Percentiles rank a stretch among this genome's conserved stretches.
These are phyloP conservation scores for Drosophila tanythrix DNA, from an alignment of 2,888 invertebrate genomes.

Conservation along the genomic window DNA sequence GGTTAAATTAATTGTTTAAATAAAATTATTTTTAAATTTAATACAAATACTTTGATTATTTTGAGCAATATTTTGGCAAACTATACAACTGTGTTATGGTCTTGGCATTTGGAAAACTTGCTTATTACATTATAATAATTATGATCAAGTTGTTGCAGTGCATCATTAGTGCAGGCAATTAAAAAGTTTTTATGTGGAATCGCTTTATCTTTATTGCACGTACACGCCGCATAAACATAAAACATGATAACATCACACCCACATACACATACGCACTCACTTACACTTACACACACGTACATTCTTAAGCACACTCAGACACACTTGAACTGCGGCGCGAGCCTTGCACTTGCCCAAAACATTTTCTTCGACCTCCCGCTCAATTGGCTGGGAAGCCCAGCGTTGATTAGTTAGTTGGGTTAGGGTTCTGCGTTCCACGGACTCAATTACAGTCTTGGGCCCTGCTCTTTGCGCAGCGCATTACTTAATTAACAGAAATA, in stretches of 20 bases:
- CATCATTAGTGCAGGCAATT: slow-evolving; percentile 81
- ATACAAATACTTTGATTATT: neutral
- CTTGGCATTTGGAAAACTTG: slow-evolving; percentile 50
- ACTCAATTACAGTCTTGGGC: slow-evolving; percentile 36
- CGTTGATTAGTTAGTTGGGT: slow-evolving; percentile 53
- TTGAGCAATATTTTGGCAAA: slow-evolving; percentile 13
- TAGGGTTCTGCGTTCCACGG: slow-evolving; percentile 7
- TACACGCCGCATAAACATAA: slow-evolving; percentile 73
- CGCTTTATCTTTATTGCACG: slow-evolving; percentile 78
- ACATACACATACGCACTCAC: slow-evolving; percentile 14
- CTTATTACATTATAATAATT: slow-evolving; percentile 50
- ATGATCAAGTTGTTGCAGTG: slow-evolving; percentile 80
- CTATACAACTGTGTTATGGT: slow-evolving; percentile 21
- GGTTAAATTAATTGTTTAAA: neutral
- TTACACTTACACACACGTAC: neutral
- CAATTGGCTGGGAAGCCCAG: slow-evolving; percentile 27
- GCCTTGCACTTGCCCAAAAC: slow-evolving; percentile 60
- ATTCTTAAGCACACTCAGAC: slow-evolving; percentile 13
- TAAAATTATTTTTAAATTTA: neutral
- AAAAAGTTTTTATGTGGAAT: slow-evolving; percentile 77
- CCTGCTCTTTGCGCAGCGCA: slow-evolving; percentile 16
- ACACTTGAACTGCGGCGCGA: slow-evolving; percentile 23
- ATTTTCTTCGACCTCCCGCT: slow-evolving; percentile 5
- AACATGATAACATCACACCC: slow-evolving; percentile 61
- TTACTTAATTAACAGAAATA: slow-evolving; percentile 57